These are phyloP conservation scores for Emmelina monodactyla DNA, from an alignment of 2,888 invertebrate species.

Conservation along the genomic window DNA sequence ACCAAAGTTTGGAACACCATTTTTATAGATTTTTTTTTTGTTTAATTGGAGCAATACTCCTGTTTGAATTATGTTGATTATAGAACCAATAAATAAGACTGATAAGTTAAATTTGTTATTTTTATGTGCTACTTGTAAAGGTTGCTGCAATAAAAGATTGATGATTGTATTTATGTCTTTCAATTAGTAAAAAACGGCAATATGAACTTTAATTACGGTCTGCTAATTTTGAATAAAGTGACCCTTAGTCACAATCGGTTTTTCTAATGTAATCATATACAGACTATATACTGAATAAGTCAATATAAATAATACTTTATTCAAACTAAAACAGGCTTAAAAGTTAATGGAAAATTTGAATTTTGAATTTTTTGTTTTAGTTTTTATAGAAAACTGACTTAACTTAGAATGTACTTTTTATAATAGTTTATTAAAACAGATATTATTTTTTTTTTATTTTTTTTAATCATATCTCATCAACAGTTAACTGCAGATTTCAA, in stretches of 20 bases:
- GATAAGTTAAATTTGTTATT: constrained; percentile 3
- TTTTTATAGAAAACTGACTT: constrained; percentile 5
- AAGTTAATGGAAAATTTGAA: constrained; percentile 3
- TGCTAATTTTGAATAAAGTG: constrained; percentile 6
- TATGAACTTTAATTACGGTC: constrained; percentile 4
- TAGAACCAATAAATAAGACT: constrained; percentile 4
- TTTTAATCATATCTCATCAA: constrained; percentile 2
- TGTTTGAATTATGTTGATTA: constrained; percentile 2
- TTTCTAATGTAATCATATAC: constrained; percentile 6
- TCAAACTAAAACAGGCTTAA: constrained; percentile 4
- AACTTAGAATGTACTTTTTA: constrained; percentile 2
- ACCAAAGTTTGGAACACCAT: neutral
- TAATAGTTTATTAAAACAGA: constrained; percentile 2
- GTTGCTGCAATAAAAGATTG: constrained; percentile 2
- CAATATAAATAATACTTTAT: constrained; percentile 3
- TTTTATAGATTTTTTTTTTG: too few relatives aligned
- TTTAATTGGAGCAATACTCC: neutral
- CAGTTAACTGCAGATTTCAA: too few relatives aligned
- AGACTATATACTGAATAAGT: constrained; percentile 5
- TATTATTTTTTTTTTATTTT: neutral
- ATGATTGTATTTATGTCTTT: too few relatives aligned
- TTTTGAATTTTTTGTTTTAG: constrained; percentile 2
- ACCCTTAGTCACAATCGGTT: too few relatives aligned
- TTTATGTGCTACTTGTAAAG: constrained; percentile 4
- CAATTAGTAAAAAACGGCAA: constrained; percentile 4